A percentile compares a stretch with the other conserved stretches of the same genome.
Conservation (phyloP, 1,140 invertebrate genomes). For the Lasaia peninsularis region DNA sequence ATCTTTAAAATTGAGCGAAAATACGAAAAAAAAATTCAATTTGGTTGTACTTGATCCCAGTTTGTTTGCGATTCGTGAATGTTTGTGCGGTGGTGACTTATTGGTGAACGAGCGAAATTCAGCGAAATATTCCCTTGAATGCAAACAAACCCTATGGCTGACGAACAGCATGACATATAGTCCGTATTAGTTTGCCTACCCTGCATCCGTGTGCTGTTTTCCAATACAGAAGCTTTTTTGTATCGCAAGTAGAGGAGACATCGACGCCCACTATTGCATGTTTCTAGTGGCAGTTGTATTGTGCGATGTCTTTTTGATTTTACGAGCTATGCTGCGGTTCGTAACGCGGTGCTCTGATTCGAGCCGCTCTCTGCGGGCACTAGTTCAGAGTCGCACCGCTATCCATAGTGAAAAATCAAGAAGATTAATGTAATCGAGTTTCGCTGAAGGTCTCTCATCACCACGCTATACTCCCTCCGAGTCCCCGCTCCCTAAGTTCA, state of each 20-base stretch:
- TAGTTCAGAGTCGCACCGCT: slow-evolving; percentile 48
- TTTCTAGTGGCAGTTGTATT: slow-evolving; percentile 20
- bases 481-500: slow-evolving; percentile 28
- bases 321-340: slow-evolving; percentile 51
- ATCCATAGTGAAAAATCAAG: slow-evolving; percentile 68
- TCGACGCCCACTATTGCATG: slow-evolving; percentile 52
- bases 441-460: slow-evolving; percentile 76
- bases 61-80: slow-evolving; percentile 61
- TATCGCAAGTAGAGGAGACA: slow-evolving; percentile 42
- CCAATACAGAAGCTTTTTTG: slow-evolving; percentile 17
- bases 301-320: slow-evolving; percentile 75
- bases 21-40: slow-evolving; percentile 40
- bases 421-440: slow-evolving; percentile 54
- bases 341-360: slow-evolving; percentile 24
- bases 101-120: slow-evolving; percentile 71
- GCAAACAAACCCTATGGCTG: slow-evolving; percentile 43
- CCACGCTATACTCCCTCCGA: slow-evolving; percentile 37
- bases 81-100: slow-evolving; percentile 34
- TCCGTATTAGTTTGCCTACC: slow-evolving; percentile 27
- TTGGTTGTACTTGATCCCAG: slow-evolving; percentile 64
- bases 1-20: slow-evolving; percentile 16
- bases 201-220: slow-evolving; percentile 57
- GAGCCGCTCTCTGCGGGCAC: slow-evolving; percentile 16
- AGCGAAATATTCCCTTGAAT: slow-evolving; percentile 56
- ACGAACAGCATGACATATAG: slow-evolving; percentile 51